These are phyloP conservation scores for Hirtodrosophila trivittata DNA, from an alignment of 2,888 invertebrate species.

Conservation along the genomic window DNA sequence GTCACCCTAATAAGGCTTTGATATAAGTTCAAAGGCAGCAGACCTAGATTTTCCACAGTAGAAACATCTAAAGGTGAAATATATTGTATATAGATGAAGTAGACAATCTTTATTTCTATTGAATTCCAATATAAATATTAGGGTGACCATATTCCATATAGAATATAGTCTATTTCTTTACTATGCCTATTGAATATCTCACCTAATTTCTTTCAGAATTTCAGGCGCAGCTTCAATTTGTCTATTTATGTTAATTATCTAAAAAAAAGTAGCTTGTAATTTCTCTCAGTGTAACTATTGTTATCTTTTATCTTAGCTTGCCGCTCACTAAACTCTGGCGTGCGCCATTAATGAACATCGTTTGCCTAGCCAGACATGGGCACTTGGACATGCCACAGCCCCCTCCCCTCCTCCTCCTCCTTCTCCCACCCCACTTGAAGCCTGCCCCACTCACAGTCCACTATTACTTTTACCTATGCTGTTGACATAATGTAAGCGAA, in stretches of 20 bases:
- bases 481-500: constrained; percentile 75
- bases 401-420: neutral
- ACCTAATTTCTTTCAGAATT: too few relatives aligned
- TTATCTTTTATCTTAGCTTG: constrained; percentile 71
- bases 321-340: constrained; percentile 63
- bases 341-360: constrained; percentile 75
- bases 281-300: constrained; percentile 48
- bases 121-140: too few relatives aligned
- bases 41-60: too few relatives aligned
- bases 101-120: too few relatives aligned
- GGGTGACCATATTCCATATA: too few relatives aligned
- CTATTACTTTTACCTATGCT: constrained; percentile 52
- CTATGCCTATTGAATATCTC: too few relatives aligned
- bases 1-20: too few relatives aligned
- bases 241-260: neutral
- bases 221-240: too few relatives aligned
- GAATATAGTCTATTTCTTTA: too few relatives aligned
- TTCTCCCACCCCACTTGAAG: neutral
- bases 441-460: constrained; percentile 1
- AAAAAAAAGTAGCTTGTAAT: neutral
- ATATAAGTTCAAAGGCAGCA: too few relatives aligned
- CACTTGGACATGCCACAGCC: constrained; percentile 17
- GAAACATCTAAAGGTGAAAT: neutral
- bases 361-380: constrained; percentile 72
- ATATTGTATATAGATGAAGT: neutral